Conservation (phyloP, 1,140 invertebrate genomes). For the Musca vetustissima region DNA sequence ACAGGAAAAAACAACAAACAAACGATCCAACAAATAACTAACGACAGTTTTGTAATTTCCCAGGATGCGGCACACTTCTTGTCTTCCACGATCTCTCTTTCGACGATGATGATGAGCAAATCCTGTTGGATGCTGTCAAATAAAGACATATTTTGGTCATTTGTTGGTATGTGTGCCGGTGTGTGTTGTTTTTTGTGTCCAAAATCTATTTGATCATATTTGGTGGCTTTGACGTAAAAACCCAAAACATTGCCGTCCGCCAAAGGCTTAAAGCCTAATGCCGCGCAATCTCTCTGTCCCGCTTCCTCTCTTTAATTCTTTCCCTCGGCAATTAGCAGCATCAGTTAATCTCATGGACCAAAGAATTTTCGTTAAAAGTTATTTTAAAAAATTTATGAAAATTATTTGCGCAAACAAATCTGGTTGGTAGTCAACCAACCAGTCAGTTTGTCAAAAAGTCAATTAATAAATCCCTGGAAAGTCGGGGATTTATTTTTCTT, state of each 20-base stretch:
- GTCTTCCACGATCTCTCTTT: neutral
- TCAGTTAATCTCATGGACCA: too few species aligned
- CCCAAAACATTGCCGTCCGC: too few species aligned
- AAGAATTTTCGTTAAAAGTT: neutral
- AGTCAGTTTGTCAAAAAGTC: slow-evolving; percentile 15
- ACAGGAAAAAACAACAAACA: too few species aligned
- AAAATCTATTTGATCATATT: neutral
- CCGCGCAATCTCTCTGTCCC: too few species aligned
- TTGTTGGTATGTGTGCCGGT: neutral
- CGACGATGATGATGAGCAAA: too few species aligned
- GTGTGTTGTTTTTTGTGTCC: neutral
- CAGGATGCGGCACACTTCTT: slow-evolving; percentile 18
- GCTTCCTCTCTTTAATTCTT: too few species aligned
- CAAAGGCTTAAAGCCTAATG: too few species aligned
- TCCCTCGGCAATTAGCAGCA: too few species aligned
- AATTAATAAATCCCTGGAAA: slow-evolving; percentile 27
- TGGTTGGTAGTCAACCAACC: too few species aligned
- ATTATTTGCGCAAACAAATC: slow-evolving; percentile 17
- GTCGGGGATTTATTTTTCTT: too few species aligned
- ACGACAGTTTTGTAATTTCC: slow-evolving; percentile 2
- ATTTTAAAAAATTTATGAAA: slow-evolving; percentile 24
- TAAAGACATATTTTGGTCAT: neutral
- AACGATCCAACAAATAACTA: neutral
- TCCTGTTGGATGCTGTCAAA: too few species aligned
- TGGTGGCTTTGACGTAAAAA: too few species aligned